A percentile compares a stretch with the other conserved stretches of the same genome.
These are phyloP conservation scores for Drosophila gunungcola DNA, from an alignment of 1,140 invertebrate genomes.

Conservation along the genomic window DNA sequence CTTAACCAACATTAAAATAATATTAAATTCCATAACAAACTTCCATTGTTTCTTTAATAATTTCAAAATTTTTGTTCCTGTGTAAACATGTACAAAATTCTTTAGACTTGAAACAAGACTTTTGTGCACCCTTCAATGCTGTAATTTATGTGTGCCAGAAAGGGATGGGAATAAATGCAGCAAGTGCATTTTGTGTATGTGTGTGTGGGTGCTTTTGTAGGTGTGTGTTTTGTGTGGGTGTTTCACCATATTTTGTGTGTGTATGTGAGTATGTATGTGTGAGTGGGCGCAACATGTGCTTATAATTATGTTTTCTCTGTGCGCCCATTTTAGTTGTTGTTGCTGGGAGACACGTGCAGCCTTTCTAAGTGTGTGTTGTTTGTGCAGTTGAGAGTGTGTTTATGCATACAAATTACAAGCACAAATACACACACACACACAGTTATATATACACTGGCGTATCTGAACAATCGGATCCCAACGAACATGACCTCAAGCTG, in stretches of 20 bases:
- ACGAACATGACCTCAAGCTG: slow-evolving; percentile 61
- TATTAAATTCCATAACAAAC: background rate
- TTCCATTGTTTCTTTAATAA: no score
- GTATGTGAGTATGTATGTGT: slow-evolving; percentile 1
- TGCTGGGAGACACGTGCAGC: slow-evolving; percentile 31
- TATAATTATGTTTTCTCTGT: slow-evolving; percentile 77
- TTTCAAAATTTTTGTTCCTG: background rate
- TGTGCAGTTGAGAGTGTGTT: slow-evolving; percentile 12
- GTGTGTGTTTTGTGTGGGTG: slow-evolving; percentile 11
- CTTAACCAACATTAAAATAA: no score
- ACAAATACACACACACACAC: slow-evolving; percentile 10
- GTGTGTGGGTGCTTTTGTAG: slow-evolving; percentile 6
- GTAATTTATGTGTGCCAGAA: slow-evolving; percentile 48
- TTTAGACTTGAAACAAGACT: slow-evolving; percentile 41
- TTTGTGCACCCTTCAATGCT: slow-evolving; percentile 37
- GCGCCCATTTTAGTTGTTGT: slow-evolving; percentile 53
- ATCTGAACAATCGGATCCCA: slow-evolving; percentile 35
- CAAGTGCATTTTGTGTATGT: slow-evolving; percentile 38
- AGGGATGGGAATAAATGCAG: slow-evolving; percentile 30
- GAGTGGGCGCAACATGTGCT: slow-evolving; percentile 69
- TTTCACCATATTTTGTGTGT: background rate
- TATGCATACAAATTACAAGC: slow-evolving; percentile 66
- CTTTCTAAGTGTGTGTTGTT: slow-evolving; percentile 8
- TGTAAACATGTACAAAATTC: slow-evolving; percentile 28
- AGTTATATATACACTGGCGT: background rate